Conservation (phyloP, 1,140 invertebrate species). For the Achroia grisella region DNA sequence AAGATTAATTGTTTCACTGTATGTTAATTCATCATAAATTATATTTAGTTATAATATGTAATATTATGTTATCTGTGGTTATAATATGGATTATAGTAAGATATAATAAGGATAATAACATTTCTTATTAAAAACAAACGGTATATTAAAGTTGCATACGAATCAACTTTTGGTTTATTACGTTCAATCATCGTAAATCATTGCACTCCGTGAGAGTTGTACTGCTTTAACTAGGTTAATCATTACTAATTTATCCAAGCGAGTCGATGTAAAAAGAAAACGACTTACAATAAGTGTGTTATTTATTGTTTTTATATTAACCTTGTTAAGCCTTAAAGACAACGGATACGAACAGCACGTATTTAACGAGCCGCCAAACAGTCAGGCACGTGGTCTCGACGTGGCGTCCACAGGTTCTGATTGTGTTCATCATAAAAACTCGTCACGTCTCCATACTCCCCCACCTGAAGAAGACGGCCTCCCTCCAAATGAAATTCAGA, state of each 20-base stretch:
- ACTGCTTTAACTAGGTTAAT: no score
- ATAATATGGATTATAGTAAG: no score
- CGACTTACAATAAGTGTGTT: slow-evolving; percentile 7
- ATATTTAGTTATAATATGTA: no score
- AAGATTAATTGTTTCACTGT: no score
- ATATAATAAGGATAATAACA: no score
- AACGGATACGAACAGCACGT: slow-evolving; percentile 22
- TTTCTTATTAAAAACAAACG: no score
- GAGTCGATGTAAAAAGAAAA: no score
- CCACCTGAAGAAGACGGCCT: slow-evolving; percentile 15
- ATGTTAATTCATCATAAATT: no score
- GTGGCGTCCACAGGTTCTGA: slow-evolving; percentile 31
- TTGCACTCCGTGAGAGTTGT: no score
- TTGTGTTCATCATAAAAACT: slow-evolving; percentile 46
- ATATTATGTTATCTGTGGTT: no score
- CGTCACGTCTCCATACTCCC: slow-evolving; percentile 28
- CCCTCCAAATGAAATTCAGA: slow-evolving; percentile 15
- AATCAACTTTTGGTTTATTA: not conserved
- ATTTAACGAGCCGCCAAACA: slow-evolving; percentile 30
- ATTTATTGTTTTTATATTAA: slow-evolving; percentile 7
- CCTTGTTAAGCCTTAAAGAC: slow-evolving; percentile 15
- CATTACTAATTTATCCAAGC: no score
- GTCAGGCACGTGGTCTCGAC: slow-evolving; percentile 19
- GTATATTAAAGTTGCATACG: not conserved
- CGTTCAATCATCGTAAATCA: no score